These are phyloP conservation scores for Netelia melanura DNA, from an alignment of 2,888 invertebrate species.

Conservation along the genomic window DNA sequence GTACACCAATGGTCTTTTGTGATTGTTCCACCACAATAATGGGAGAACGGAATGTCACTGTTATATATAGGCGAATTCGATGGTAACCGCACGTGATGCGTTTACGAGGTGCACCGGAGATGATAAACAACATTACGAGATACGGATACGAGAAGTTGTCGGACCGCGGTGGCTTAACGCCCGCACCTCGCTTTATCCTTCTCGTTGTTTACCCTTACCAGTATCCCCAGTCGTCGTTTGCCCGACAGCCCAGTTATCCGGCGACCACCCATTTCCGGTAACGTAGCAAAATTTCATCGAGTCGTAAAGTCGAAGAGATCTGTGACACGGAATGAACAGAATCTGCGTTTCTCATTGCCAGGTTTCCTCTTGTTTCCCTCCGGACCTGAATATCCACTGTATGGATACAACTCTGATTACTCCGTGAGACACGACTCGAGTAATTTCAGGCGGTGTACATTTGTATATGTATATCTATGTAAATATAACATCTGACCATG, in stretches of 20 bases:
- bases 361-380: conserved; percentile 13
- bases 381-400: neutral
- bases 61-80: conserved; percentile 26
- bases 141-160: conserved; percentile 63
- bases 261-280: conserved; percentile 48
- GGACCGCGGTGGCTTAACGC: conserved; percentile 42
- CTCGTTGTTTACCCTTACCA: conserved; percentile 45
- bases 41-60: conserved; percentile 30
- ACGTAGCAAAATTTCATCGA: conserved; percentile 42
- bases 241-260: conserved; percentile 30
- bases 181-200: conserved; percentile 43
- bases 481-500: no score
- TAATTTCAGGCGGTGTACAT: neutral
- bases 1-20: conserved; percentile 30
- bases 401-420: neutral
- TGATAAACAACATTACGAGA: conserved; percentile 73
- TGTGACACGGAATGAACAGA: conserved; percentile 46
- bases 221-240: conserved; percentile 15
- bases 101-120: conserved; percentile 66
- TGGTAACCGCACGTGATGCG: conserved; percentile 59
- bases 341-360: conserved; percentile 38
- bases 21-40: conserved; percentile 16
- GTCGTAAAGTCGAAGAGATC: conserved; percentile 55
- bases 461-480: neutral
- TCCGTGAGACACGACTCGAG: neutral